A percentile compares a stretch with the other conserved stretches of the same genome.
These are phyloP conservation scores for Gila robusta DNA, from an alignment of 2,797 vertebrate genomes.

Conservation along the genomic window DNA sequence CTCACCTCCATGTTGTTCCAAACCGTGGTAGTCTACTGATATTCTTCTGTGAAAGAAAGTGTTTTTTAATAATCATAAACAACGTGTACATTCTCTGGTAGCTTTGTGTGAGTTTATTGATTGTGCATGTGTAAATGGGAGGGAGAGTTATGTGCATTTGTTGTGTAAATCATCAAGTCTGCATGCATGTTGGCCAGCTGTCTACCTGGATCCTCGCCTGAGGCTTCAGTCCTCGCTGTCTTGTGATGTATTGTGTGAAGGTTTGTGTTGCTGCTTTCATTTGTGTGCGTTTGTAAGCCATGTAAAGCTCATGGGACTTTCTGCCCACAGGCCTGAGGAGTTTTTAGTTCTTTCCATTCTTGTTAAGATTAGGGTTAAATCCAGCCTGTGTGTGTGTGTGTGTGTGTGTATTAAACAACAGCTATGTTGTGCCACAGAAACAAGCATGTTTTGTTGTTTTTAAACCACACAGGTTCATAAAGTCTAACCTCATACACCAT, in stretches of 20 bases:
- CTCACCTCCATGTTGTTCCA: not conserved
- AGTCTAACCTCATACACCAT: not conserved
- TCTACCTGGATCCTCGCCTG: constrained; percentile 4
- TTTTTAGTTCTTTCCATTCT: constrained; percentile 28
- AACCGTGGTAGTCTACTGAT: not conserved
- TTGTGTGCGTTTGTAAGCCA: not conserved
- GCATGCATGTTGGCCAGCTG: not conserved
- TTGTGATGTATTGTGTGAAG: constrained; percentile 2
- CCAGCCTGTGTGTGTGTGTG: not conserved
- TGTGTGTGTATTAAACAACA: not conserved
- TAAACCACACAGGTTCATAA: not conserved
- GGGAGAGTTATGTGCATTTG: not conserved
- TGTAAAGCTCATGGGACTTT: constrained; percentile 78
- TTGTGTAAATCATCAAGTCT: not conserved
- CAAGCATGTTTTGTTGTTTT: not conserved
- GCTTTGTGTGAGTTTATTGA: constrained; percentile 11
- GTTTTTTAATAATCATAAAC: not conserved
- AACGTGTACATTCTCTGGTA: not conserved
- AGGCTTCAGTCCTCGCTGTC: not conserved
- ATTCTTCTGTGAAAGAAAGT: not conserved
- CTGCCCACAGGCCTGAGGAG: not conserved
- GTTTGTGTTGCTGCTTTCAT: not conserved
- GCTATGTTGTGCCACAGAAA: not conserved
- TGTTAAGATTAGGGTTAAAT: constrained; percentile 13
- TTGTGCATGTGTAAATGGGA: constrained; percentile 25